Percentiles rank a stretch among this genome's conserved stretches.
Conservation (phyloP, 2,113 vertebrate species). For the Apaloderma vittatum region DNA sequence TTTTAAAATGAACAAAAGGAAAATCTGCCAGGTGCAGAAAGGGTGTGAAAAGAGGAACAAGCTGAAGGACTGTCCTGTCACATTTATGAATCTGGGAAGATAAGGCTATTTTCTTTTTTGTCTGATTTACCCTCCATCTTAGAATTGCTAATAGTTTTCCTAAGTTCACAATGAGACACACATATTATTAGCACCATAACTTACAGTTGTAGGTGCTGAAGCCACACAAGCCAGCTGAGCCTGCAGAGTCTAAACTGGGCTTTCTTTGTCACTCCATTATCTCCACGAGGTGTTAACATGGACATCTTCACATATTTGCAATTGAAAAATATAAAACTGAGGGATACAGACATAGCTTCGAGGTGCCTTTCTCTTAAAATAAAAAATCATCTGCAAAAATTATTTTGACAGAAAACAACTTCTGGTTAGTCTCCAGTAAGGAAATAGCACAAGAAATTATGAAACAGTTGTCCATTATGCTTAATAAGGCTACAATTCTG, state of each 20-base stretch:
- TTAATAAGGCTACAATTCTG: neutral
- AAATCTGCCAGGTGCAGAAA: neutral
- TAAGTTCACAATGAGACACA: neutral
- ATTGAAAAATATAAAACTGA: neutral
- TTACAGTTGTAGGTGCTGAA: neutral
- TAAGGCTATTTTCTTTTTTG: neutral
- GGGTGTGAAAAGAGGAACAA: neutral
- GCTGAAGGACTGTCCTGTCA: neutral
- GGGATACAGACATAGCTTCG: neutral
- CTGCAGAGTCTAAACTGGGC: fast-evolving
- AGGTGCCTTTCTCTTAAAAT: neutral
- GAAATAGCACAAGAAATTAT: neutral
- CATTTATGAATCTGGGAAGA: neutral
- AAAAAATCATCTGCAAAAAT: neutral
- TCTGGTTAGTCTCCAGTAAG: neutral
- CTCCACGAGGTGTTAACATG: neutral
- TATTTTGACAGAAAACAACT: neutral
- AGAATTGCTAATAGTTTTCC: neutral
- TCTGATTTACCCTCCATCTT: neutral
- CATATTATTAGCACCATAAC: neutral
- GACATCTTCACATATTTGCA: neutral
- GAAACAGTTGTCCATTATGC: neutral
- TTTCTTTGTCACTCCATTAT: neutral
- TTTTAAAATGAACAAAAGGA: neutral
- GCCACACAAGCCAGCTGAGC: neutral